Evolutionary conservation across 2,888 invertebrate genomes (phyloP).

Genomic region (Chrysomela aeneicollis): DNA sequence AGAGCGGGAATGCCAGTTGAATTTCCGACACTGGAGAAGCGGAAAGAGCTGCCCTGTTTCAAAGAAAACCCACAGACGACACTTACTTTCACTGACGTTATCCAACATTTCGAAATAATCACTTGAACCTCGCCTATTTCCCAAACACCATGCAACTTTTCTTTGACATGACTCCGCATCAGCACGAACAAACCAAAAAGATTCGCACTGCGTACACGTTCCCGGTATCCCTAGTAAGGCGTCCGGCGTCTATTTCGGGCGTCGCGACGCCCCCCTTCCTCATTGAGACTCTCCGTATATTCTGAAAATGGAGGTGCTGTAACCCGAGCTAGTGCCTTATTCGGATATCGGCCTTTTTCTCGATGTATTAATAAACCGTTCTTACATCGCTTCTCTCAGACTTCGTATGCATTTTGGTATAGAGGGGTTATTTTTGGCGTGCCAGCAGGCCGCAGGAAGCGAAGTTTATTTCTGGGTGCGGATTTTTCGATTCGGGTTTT

Average conservation of each 20-base stretch:
- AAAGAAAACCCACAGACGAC: background rate
- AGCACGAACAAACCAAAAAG: slow-evolving; percentile 30
- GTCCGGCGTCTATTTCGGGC: slow-evolving; percentile 57
- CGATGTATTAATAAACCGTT: slow-evolving; percentile 60
- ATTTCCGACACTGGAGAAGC: too few relatives aligned
- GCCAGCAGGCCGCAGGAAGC: slow-evolving; percentile 34
- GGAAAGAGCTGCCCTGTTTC: too few relatives aligned
- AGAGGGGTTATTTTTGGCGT: slow-evolving; percentile 55
- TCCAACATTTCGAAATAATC: slow-evolving; percentile 33
- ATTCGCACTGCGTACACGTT: slow-evolving; percentile 38
- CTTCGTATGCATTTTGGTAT: slow-evolving; percentile 34
- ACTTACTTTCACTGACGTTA: slow-evolving; percentile 38
- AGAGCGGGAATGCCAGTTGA: too few relatives aligned
- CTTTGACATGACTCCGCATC: background rate
- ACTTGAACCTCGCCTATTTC: background rate
- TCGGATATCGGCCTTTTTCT: slow-evolving; percentile 64
- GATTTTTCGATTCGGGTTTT: background rate
- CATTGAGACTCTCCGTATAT: slow-evolving; percentile 59
- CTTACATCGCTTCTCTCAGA: slow-evolving; percentile 52
- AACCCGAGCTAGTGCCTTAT: slow-evolving; percentile 76
- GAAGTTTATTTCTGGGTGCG: background rate
- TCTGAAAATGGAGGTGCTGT: slow-evolving; percentile 72
- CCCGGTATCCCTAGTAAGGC: slow-evolving; percentile 56
- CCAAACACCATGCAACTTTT: slow-evolving; percentile 8
- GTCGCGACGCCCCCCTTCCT: slow-evolving; percentile 59